Conservation (phyloP, 2,888 invertebrate species). For the Thecophora atra region DNA sequence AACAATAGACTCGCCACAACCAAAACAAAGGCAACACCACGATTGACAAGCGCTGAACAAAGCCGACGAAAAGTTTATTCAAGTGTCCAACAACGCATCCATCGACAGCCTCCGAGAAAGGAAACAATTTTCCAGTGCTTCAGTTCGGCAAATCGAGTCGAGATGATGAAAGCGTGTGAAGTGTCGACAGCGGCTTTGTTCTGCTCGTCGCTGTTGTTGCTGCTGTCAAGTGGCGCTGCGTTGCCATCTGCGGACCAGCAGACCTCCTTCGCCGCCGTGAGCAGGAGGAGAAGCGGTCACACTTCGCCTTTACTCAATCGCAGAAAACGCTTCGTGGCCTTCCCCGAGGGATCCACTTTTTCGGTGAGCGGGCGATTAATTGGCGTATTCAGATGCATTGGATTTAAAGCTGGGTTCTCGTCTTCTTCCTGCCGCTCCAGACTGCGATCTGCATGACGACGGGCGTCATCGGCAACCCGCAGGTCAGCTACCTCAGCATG, state of each 20-base stretch:
- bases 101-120: constrained; percentile 1
- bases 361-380: constrained; percentile 64
- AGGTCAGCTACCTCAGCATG: constrained; percentile 70
- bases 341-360: constrained; percentile 70
- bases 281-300: background rate
- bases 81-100: constrained; percentile 6
- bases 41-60: constrained; percentile 17
- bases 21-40: constrained; percentile 5
- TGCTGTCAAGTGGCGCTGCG: background rate
- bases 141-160: constrained; percentile 20
- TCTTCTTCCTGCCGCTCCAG: background rate
- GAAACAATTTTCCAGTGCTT: constrained; percentile 15
- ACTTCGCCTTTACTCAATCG: constrained; percentile 47
- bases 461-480: constrained; percentile 70
- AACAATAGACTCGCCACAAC: background rate
- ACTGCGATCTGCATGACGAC: constrained; percentile 72
- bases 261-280: background rate
- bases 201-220: background rate
- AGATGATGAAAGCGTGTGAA: constrained; percentile 17
- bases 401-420: too few species aligned
- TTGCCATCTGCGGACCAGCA: background rate
- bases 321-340: constrained; percentile 68
- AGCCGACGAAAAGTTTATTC: constrained; percentile 17
- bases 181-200: background rate
- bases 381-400: too few species aligned